Evolutionary conservation across 2,797 vertebrate species (phyloP).

Genomic region (Nyctalus aviator): DNA sequence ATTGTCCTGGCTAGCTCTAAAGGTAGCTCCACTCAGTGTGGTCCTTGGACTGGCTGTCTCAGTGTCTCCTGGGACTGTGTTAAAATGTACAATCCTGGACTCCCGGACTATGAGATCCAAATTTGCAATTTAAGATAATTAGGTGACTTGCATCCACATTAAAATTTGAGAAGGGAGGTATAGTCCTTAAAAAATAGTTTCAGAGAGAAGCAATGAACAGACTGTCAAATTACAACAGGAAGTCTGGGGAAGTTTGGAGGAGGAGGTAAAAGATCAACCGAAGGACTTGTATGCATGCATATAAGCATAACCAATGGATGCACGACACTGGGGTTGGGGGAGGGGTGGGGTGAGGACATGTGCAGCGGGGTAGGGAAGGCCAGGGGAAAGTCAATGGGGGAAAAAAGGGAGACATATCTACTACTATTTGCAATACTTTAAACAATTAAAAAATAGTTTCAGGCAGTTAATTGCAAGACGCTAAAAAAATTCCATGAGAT

Average conservation of each 20-base stretch:
- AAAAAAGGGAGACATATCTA: too few relatives aligned
- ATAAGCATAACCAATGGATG: too few relatives aligned
- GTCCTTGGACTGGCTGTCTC: neutral
- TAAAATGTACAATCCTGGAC: neutral
- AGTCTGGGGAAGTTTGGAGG: too few relatives aligned
- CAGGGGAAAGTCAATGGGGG: too few relatives aligned
- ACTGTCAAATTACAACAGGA: too few relatives aligned
- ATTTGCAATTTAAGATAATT: neutral
- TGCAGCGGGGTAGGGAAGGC: too few relatives aligned
- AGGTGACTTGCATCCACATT: neutral
- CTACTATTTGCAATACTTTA: too few relatives aligned
- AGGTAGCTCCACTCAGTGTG: neutral
- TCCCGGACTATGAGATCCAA: neutral
- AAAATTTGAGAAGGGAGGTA: slow-evolving; percentile 18
- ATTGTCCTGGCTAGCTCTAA: neutral
- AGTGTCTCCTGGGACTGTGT: neutral
- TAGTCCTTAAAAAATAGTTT: slow-evolving; percentile 23
- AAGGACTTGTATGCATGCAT: too few relatives aligned
- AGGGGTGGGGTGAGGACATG: too few relatives aligned
- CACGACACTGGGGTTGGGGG: too few relatives aligned
- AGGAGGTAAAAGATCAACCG: too few relatives aligned
- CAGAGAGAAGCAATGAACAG: neutral
- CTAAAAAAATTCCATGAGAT: neutral
- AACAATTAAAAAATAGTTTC: neutral
- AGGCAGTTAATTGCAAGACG: neutral